Percentiles rank a stretch among this genome's conserved stretches.
These are phyloP conservation scores for Drosophila nigrodunni DNA, from an alignment of 1,140 invertebrate species.

Conservation along the genomic window DNA sequence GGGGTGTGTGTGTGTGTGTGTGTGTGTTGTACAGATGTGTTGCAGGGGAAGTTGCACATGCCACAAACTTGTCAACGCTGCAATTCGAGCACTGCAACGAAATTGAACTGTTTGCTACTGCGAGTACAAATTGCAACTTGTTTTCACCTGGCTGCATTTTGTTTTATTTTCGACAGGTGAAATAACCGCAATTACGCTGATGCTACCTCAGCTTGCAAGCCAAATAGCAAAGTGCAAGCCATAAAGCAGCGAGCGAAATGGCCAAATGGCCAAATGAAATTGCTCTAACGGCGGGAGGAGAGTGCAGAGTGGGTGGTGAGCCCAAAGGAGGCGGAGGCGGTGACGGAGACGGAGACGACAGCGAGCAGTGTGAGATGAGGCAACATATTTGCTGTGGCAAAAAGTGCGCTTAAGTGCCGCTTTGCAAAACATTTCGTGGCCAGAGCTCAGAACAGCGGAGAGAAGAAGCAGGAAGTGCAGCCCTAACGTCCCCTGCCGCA, in stretches of 20 bases:
- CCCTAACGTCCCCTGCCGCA: not conserved
- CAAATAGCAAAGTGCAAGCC: constrained; percentile 56
- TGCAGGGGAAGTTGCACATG: constrained; percentile 45
- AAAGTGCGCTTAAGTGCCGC: constrained; percentile 79
- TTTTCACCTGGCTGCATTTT: constrained; percentile 75
- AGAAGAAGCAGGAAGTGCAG: constrained; percentile 10
- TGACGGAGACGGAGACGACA: not conserved
- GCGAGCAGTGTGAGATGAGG: constrained; percentile 1
- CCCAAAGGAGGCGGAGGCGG: not conserved
- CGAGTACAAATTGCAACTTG: constrained; percentile 77
- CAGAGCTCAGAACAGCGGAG: constrained; percentile 26
- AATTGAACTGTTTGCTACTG: constrained; percentile 81
- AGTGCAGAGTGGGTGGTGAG: not conserved
- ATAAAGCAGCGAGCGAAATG: constrained; percentile 32
- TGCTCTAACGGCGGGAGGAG: constrained; percentile 33
- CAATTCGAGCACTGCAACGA: constrained; percentile 43
- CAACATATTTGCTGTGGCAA: constrained; percentile 72
- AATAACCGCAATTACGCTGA: constrained; percentile 81
- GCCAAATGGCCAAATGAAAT: constrained; percentile 63
- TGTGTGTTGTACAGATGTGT: not conserved
- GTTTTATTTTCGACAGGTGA: constrained; percentile 82
- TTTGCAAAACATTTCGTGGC: constrained; percentile 78
- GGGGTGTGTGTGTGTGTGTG: constrained; percentile 11
- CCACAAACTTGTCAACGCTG: constrained; percentile 67
- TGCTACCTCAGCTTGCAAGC: constrained; percentile 47